Evolutionary conservation across 1,140 invertebrate genomes (phyloP).

Genomic region (Nautilus pompilius): DNA sequence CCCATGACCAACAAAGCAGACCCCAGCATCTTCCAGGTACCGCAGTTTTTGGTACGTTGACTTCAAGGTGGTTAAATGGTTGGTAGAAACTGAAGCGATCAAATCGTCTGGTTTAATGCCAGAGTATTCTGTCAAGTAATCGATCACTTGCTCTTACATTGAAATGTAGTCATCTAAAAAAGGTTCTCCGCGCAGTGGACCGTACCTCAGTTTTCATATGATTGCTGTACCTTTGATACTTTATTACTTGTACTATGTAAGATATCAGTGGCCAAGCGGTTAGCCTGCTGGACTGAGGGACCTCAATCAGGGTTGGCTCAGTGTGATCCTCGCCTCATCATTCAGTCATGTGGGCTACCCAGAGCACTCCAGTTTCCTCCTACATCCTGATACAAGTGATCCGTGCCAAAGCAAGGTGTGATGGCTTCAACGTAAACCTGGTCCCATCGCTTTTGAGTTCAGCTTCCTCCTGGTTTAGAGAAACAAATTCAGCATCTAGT

Average conservation of each 20-base stretch:
- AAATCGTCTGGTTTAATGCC: constrained; percentile 89
- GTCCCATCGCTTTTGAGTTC: constrained; percentile 87
- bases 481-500: constrained; percentile 92
- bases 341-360: too few relatives aligned
- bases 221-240: too few relatives aligned
- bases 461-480: constrained; percentile 87
- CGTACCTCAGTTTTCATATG: too few relatives aligned
- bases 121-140: constrained; percentile 89
- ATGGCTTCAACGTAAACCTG: constrained; percentile 82
- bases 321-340: too few relatives aligned
- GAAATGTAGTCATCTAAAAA: constrained; percentile 93
- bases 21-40: constrained; percentile 80
- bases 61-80: constrained; percentile 86
- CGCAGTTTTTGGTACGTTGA: constrained; percentile 84
- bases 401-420: constrained; percentile 81
- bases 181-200: constrained; percentile 74
- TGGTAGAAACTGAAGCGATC: constrained; percentile 81
- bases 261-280: too few relatives aligned
- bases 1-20: constrained; percentile 88
- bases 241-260: too few relatives aligned
- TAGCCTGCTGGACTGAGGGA: too few relatives aligned
- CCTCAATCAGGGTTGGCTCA: too few relatives aligned
- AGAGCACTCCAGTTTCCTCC: too few relatives aligned
- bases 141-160: constrained; percentile 82
- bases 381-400: constrained; percentile 86